Evolutionary conservation across 2,113 vertebrate species (phyloP).

Genomic region (Seriola quinqueradiata): DNA sequence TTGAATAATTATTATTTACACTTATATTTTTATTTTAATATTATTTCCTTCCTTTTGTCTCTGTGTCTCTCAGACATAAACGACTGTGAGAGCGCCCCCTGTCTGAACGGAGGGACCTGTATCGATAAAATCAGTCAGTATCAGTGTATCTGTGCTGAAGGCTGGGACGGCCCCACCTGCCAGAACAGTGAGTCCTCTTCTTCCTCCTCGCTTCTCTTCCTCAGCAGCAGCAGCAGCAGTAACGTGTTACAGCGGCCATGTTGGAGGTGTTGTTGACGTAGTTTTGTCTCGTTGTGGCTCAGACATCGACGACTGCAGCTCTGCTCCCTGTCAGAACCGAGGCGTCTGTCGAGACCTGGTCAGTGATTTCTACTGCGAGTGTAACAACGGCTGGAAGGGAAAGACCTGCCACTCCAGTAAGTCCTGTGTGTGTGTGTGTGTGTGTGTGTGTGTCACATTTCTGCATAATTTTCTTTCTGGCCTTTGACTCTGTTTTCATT

Average conservation of each 20-base stretch:
- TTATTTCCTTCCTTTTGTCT: too few species aligned
- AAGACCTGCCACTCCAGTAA: slow-evolving; percentile 94
- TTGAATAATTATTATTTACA: too few species aligned
- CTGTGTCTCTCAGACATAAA: slow-evolving; percentile 88
- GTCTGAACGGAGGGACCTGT: slow-evolving; percentile 91
- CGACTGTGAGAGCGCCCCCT: slow-evolving; percentile 92
- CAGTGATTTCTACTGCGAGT: slow-evolving; percentile 93
- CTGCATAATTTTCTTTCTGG: too few species aligned
- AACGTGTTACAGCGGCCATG: background rate
- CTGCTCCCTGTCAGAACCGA: slow-evolving; percentile 90
- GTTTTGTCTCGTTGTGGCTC: background rate
- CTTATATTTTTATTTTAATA: too few species aligned
- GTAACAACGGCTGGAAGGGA: slow-evolving; percentile 93
- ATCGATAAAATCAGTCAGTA: slow-evolving; percentile 92
- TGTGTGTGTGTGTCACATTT: background rate
- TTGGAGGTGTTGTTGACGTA: slow-evolving; percentile 9
- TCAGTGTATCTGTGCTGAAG: slow-evolving; percentile 91
- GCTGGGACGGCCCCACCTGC: slow-evolving; percentile 91
- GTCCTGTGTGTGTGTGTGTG: slow-evolving; percentile 54
- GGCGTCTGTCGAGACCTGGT: slow-evolving; percentile 92
- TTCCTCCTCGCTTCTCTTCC: background rate
- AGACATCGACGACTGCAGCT: slow-evolving; percentile 94
- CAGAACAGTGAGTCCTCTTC: slow-evolving; percentile 86
- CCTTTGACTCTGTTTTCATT: too few species aligned
- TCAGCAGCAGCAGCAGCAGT: fast-evolving